Conservation (phyloP, 2,113 vertebrate species). For the Saguinus imperator region DNA sequence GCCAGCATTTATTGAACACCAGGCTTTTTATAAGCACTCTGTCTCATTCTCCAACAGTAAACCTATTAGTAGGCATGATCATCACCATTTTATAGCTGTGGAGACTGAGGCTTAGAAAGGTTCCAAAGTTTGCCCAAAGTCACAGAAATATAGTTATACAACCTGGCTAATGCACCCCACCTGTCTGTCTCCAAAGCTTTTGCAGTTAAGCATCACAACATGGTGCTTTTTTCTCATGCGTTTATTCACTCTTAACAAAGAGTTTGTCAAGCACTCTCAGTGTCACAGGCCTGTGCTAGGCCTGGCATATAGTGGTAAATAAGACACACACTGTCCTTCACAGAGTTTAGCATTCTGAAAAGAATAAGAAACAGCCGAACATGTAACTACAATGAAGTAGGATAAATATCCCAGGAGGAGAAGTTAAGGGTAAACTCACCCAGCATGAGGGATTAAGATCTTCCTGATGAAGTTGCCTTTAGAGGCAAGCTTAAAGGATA, state of each 20-base stretch:
- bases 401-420: not conserved
- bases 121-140: not conserved
- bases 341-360: not conserved
- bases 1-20: accelerated
- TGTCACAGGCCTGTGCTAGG: not conserved
- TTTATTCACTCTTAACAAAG: not conserved
- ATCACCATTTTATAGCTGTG: not conserved
- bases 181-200: not conserved
- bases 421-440: not conserved
- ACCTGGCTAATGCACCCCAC: not conserved
- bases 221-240: not conserved
- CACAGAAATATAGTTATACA: not conserved
- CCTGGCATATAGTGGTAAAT: not conserved
- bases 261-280: not conserved
- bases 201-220: accelerated
- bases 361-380: not conserved
- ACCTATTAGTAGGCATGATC: too few relatives aligned
- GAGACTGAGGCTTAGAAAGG: not conserved
- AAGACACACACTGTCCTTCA: not conserved
- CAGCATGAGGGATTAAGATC: not conserved
- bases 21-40: too few relatives aligned
- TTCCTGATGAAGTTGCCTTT: not conserved
- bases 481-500: not conserved
- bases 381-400: not conserved
- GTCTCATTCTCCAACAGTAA: not conserved